phyloP scores from a whole-genome alignment of 1,140 invertebrate species.

The Pachypeltis micranthus region DNA sequence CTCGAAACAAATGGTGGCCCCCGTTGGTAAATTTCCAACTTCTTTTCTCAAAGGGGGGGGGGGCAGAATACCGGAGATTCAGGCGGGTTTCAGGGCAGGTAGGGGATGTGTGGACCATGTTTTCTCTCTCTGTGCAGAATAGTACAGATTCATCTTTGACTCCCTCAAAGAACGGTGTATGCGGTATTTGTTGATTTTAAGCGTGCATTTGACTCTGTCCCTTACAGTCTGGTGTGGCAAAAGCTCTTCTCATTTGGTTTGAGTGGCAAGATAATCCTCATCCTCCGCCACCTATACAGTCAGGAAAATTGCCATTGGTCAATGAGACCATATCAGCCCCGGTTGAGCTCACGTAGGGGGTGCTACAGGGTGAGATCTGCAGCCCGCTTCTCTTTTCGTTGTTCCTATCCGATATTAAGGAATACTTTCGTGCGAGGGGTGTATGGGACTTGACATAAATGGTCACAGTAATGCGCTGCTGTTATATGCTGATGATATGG shows the following conservation, averaged over 20 bases:
- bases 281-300: no score
- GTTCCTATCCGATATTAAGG: no score
- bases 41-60: no score
- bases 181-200: background rate
- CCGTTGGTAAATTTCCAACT: no score
- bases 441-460: no score
- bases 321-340: no score
- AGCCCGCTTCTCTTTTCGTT: no score
- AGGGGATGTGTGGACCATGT: background rate
- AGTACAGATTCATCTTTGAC: background rate
- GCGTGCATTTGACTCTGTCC: background rate
- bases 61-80: background rate
- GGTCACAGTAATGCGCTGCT: no score
- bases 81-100: background rate
- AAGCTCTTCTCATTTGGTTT: background rate
- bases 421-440: no score
- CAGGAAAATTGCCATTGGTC: background rate
- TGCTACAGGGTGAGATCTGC: background rate
- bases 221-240: background rate
- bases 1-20: no score
- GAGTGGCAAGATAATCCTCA: background rate
- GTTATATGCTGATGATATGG: no score
- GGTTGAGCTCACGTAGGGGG: background rate
- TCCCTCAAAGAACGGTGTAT: background rate
- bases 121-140: background rate